Percentiles rank a stretch among this genome's conserved stretches.
Conservation (phyloP, 2,888 invertebrate genomes). For the Schrankia costaestrigalis region DNA sequence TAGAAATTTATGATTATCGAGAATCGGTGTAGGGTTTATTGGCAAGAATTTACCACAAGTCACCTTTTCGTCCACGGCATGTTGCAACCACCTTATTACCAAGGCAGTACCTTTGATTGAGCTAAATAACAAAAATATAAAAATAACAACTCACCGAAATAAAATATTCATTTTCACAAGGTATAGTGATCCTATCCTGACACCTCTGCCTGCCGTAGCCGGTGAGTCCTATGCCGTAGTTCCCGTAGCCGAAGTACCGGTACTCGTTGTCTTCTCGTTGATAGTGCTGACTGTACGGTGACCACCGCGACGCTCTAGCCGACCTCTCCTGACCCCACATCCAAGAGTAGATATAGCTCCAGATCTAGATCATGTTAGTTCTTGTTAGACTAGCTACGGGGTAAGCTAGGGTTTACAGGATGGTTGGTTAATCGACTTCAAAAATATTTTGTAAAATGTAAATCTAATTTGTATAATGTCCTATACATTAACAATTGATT, state of each 20-base stretch:
- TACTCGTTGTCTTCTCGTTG: conserved; percentile 39
- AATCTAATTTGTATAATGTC: too few relatives aligned
- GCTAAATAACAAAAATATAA: too few relatives aligned
- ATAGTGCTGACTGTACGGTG: conserved; percentile 70
- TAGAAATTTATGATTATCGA: too few relatives aligned
- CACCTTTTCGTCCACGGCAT: too few relatives aligned
- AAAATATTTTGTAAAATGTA: too few relatives aligned
- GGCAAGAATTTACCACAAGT: too few relatives aligned
- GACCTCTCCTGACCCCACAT: conserved; percentile 57
- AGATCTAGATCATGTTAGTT: conserved; percentile 50
- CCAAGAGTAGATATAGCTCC: conserved; percentile 72
- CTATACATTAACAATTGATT: too few relatives aligned
- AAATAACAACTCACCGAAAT: conserved; percentile 84
- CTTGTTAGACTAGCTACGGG: conserved; percentile 59
- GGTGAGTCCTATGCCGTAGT: conserved; percentile 51
- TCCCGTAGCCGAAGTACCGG: conserved; percentile 65
- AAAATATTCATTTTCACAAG: conserved; percentile 92
- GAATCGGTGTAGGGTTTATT: too few relatives aligned
- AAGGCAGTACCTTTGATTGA: too few relatives aligned
- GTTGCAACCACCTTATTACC: too few relatives aligned
- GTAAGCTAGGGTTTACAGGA: conserved; percentile 26
- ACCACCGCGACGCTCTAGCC: conserved; percentile 47
- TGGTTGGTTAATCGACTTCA: too few relatives aligned
- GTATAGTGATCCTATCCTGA: conserved; percentile 87
- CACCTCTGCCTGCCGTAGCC: conserved; percentile 77